A percentile compares a stretch with the other conserved stretches of the same genome.
Evolutionary conservation across 1,140 invertebrate genomes (phyloP).

Genomic region (Lucilia sericata): DNA sequence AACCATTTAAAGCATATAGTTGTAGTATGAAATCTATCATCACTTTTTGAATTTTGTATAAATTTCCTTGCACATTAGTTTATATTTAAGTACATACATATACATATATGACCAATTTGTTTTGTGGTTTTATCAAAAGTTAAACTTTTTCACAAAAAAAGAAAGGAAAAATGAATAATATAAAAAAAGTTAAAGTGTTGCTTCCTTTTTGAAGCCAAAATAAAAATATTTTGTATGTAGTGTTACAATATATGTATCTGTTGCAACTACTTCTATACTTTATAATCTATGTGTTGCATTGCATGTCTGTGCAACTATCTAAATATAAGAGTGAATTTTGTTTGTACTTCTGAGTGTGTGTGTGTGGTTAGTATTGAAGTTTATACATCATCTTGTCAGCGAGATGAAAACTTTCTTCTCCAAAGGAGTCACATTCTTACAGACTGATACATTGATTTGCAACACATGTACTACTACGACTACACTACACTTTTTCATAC

Average conservation of each 20-base stretch:
- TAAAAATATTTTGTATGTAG: neutral
- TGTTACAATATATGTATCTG: neutral
- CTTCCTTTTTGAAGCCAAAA: neutral
- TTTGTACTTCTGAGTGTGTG: neutral
- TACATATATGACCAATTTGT: constrained; percentile 4
- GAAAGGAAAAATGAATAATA: neutral
- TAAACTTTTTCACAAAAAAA: neutral
- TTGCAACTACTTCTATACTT: neutral
- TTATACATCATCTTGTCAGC: constrained; percentile 34
- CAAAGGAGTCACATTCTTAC: neutral
- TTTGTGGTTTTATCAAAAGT: constrained; percentile 16
- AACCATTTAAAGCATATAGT: neutral
- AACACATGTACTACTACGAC: neutral
- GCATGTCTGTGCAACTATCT: neutral
- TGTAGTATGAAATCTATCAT: neutral
- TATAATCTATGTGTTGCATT: neutral
- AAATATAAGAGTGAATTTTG: neutral
- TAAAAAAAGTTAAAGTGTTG: neutral
- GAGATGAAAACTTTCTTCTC: neutral
- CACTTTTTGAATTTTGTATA: neutral
- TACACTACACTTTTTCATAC: neutral
- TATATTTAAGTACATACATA: neutral
- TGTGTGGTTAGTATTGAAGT: constrained; percentile 26
- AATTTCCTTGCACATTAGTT: neutral
- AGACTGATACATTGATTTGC: neutral